A percentile compares a stretch with the other conserved stretches of the same genome.
Conservation (phyloP, 2,888 invertebrate species). For the Eilema depressum region DNA sequence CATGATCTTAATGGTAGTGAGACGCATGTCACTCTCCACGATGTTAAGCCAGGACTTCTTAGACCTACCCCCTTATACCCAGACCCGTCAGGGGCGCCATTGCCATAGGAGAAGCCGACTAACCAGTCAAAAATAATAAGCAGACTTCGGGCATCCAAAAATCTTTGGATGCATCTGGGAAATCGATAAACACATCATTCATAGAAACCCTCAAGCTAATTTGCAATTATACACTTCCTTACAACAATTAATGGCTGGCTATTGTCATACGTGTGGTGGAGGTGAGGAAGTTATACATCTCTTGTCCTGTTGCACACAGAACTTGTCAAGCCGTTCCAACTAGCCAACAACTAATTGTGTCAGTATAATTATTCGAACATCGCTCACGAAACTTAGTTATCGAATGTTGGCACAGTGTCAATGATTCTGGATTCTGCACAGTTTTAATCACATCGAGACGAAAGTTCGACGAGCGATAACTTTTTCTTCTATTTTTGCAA, state of each 20-base stretch:
- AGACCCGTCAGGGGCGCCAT: too few species aligned
- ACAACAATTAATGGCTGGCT: not conserved
- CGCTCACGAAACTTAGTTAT: not conserved
- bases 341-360: slow-evolving; percentile 2
- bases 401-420: not conserved
- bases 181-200: too few species aligned
- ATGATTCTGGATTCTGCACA: too few species aligned
- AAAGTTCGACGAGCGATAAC: not conserved
- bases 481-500: not conserved
- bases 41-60: too few species aligned
- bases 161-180: too few species aligned
- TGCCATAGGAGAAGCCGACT: too few species aligned
- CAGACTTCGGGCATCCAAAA: too few species aligned
- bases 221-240: not conserved
- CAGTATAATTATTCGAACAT: not conserved
- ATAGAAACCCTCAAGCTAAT: not conserved
- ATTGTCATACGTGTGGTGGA: not conserved
- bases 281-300: not conserved
- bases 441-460: not conserved
- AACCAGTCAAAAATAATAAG: too few species aligned
- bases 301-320: not conserved
- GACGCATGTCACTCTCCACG: too few species aligned
- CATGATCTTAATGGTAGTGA: too few species aligned
- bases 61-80: too few species aligned
- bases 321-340: not conserved